Evolutionary conservation across 1,140 invertebrate species (phyloP).

Genomic region (Bursaphelenchus mucronatus): DNA sequence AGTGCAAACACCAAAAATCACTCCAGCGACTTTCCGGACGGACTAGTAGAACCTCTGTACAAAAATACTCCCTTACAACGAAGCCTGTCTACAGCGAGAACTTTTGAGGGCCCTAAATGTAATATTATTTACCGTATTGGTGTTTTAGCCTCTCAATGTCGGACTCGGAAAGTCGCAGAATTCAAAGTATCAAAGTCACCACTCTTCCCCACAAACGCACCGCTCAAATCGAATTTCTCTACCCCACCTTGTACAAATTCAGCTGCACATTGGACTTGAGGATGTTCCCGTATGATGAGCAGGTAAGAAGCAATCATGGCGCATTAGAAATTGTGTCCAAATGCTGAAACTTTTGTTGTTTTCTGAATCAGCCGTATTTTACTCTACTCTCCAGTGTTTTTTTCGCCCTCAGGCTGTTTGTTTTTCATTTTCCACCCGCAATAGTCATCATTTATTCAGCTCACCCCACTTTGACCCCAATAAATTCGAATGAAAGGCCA

Average conservation of each 20-base stretch:
- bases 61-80: too few relatives aligned
- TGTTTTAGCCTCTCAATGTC: constrained; percentile 44
- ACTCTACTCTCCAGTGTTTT: too few relatives aligned
- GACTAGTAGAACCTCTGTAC: too few relatives aligned
- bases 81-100: too few relatives aligned
- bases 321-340: too few relatives aligned
- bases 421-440: too few relatives aligned
- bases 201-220: constrained; percentile 31
- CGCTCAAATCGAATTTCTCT: constrained; percentile 44
- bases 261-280: constrained; percentile 49
- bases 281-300: constrained; percentile 49
- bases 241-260: constrained; percentile 56
- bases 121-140: constrained; percentile 6
- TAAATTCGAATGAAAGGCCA: not conserved
- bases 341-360: too few relatives aligned
- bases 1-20: too few relatives aligned
- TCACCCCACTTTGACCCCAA: not conserved
- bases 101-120: too few relatives aligned
- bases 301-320: constrained; percentile 32
- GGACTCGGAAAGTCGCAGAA: constrained; percentile 45
- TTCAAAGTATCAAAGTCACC: constrained; percentile 44
- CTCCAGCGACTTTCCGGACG: too few relatives aligned
- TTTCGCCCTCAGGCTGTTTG: too few relatives aligned
- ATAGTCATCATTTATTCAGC: not conserved
- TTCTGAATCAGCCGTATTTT: too few relatives aligned